These are phyloP conservation scores for Serripes groenlandicus DNA, from an alignment of 2,888 invertebrate species.

Conservation along the genomic window DNA sequence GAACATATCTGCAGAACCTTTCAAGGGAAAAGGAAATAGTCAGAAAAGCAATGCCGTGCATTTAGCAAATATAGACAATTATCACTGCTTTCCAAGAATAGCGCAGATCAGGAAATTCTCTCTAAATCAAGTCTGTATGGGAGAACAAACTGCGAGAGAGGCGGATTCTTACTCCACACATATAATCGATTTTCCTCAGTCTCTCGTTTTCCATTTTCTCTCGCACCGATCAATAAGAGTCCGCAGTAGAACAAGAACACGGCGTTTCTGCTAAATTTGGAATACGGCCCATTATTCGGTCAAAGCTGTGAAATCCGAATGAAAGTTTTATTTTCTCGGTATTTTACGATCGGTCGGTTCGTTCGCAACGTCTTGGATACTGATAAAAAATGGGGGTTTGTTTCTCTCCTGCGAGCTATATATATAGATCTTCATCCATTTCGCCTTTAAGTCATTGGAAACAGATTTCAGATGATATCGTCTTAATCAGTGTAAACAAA, in stretches of 20 bases:
- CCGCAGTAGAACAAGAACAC: neutral
- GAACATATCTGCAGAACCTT: too few relatives aligned
- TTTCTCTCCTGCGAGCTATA: too few relatives aligned
- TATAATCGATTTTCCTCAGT: neutral
- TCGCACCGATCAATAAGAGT: conserved; percentile 11
- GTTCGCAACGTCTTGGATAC: conserved; percentile 14
- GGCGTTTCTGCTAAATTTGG: conserved; percentile 14
- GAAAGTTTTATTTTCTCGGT: conserved; percentile 3
- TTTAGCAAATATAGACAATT: conserved; percentile 1
- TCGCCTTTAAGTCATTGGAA: too few relatives aligned
- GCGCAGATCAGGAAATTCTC: neutral
- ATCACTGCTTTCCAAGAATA: neutral
- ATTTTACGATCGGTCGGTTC: too few relatives aligned
- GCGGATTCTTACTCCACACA: conserved; percentile 3
- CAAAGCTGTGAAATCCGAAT: neutral
- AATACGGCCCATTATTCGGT: conserved; percentile 1
- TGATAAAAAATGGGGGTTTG: too few relatives aligned
- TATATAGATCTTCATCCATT: too few relatives aligned
- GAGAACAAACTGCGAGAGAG: neutral
- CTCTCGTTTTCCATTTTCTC: conserved; percentile 10
- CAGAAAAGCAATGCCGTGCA: conserved; percentile 8
- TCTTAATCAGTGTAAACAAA: too few relatives aligned
- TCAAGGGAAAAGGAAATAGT: too few relatives aligned
- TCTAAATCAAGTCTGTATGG: neutral
- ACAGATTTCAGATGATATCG: too few relatives aligned